Evolutionary conservation across 2,113 vertebrate genomes (phyloP).

Genomic region (Bucco capensis): DNA sequence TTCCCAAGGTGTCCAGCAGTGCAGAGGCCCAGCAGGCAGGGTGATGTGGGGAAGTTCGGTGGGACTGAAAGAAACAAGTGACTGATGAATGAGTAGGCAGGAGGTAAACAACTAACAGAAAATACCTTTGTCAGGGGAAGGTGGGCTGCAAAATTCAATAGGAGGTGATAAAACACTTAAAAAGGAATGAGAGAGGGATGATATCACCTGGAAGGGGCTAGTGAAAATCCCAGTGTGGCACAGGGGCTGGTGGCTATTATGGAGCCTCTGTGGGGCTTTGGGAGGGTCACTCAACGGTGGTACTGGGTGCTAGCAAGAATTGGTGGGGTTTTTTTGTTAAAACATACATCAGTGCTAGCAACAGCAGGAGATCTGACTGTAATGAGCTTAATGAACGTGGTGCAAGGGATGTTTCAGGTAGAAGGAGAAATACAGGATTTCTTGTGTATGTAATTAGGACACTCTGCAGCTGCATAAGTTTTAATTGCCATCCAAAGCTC

Average conservation of each 20-base stretch:
- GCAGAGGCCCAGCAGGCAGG: not conserved
- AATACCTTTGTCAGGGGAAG: not conserved
- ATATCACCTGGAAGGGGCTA: not conserved
- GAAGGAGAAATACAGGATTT: not conserved
- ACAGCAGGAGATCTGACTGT: not conserved
- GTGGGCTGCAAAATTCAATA: not conserved
- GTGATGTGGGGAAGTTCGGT: accelerated
- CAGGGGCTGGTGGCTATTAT: not conserved
- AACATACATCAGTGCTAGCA: not conserved
- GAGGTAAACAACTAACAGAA: not conserved
- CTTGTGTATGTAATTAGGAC: slow-evolving; percentile 18
- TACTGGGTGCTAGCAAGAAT: not conserved
- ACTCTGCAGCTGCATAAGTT: slow-evolving; percentile 34
- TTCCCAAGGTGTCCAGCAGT: accelerated
- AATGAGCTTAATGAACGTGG: slow-evolving; percentile 12
- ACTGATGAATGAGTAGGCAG: accelerated
- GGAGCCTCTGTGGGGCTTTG: not conserved
- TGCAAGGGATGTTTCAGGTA: slow-evolving; percentile 11
- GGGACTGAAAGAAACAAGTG: not conserved
- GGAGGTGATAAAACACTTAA: not conserved
- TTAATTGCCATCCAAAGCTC: slow-evolving; percentile 38
- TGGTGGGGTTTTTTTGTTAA: not conserved
- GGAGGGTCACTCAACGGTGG: not conserved
- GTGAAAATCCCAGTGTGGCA: not conserved
- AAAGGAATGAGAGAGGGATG: not conserved